A percentile compares a stretch with the other conserved stretches of the same genome.
These are phyloP conservation scores for Augochlora pura DNA, from an alignment of 1,140 invertebrate genomes.

Conservation along the genomic window DNA sequence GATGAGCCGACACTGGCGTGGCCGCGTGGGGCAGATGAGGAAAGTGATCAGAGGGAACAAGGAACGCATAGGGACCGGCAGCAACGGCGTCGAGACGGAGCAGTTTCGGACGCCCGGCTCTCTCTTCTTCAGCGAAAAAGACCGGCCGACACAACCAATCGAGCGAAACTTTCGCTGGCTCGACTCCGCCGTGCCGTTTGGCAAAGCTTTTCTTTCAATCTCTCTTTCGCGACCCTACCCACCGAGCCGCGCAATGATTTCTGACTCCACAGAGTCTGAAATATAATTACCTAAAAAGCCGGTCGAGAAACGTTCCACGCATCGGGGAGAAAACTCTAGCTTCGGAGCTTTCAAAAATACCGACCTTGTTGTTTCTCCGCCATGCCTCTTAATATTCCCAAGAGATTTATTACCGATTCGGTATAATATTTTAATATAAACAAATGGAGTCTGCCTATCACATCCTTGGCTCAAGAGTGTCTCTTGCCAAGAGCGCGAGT, in stretches of 20 bases:
- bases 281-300: slow-evolving; percentile 57
- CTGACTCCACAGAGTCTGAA: slow-evolving; percentile 38
- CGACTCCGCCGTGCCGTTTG: slow-evolving; percentile 56
- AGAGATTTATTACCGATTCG: not conserved
- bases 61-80: slow-evolving; percentile 36
- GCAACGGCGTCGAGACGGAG: slow-evolving; percentile 50
- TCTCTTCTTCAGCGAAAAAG: slow-evolving; percentile 27
- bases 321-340: not conserved
- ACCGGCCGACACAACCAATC: slow-evolving; percentile 52
- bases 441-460: not conserved
- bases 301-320: not conserved
- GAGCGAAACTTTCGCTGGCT: slow-evolving; percentile 60
- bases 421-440: not conserved
- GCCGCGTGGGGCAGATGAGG: slow-evolving; percentile 13
- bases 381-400: not conserved
- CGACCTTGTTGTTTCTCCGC: not conserved
- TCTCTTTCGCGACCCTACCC: slow-evolving; percentile 15
- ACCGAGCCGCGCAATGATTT: slow-evolving; percentile 28
- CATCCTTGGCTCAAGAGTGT: not conserved
- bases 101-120: slow-evolving; percentile 44
- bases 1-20: slow-evolving; percentile 27
- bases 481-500: too few species aligned
- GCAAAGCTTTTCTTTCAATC: slow-evolving; percentile 45
- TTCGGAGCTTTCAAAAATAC: not conserved
- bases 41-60: slow-evolving; percentile 43